These are phyloP conservation scores for Rallus limicola DNA, from an alignment of 2,113 vertebrate species.

Conservation along the genomic window DNA sequence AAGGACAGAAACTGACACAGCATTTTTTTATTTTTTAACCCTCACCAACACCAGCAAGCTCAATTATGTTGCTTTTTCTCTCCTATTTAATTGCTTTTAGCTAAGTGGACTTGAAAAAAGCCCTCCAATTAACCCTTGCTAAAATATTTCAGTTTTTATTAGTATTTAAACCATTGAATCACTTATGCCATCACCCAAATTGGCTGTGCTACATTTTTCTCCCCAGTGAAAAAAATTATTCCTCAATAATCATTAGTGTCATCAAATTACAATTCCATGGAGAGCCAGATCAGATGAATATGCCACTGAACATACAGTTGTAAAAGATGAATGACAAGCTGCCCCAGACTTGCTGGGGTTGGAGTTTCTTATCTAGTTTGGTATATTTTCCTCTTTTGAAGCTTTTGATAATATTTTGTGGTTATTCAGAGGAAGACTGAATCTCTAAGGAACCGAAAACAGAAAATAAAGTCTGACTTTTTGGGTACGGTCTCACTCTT, in stretches of 20 bases:
- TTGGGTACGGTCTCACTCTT: not conserved
- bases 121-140: not conserved
- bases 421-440: not conserved
- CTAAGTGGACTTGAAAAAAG: not conserved
- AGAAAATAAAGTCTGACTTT: not conserved
- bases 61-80: not conserved
- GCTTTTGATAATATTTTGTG: not conserved
- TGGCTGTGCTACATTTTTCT: not conserved
- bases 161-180: slow-evolving; percentile 10
- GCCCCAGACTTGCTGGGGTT: not conserved
- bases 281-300: not conserved
- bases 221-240: slow-evolving; percentile 37
- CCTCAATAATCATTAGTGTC: not conserved
- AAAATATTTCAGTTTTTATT: slow-evolving; percentile 16
- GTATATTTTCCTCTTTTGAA: not conserved
- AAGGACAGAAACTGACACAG: slow-evolving; percentile 31
- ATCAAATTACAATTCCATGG: slow-evolving; percentile 31
- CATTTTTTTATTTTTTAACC: slow-evolving; percentile 41
- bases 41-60: not conserved
- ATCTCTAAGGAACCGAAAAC: not conserved
- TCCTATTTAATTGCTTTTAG: slow-evolving; percentile 8
- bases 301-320: not conserved
- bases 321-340: not conserved
- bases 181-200: slow-evolving; percentile 3
- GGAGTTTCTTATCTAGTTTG: not conserved